phyloP scores from a whole-genome alignment of 2,888 invertebrate species.

The Andrena dorsata region DNA sequence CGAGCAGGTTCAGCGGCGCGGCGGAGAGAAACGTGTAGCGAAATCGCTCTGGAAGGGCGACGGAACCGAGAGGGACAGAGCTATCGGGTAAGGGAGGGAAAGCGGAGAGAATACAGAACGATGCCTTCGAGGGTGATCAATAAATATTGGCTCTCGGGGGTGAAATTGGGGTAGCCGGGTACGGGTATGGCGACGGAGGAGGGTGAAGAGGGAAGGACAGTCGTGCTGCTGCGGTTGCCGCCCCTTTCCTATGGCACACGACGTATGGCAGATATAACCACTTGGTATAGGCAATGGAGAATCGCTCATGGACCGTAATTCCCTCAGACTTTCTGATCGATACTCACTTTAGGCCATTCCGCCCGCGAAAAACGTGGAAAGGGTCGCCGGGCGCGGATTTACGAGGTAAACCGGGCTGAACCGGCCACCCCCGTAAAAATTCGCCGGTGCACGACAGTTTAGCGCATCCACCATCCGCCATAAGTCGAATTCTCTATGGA shows the following conservation, averaged over 20 bases:
- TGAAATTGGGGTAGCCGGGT: constrained; percentile 78
- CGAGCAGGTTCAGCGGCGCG: constrained; percentile 29
- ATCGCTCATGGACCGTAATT: constrained; percentile 80
- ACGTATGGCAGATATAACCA: constrained; percentile 83
- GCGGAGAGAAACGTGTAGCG: constrained; percentile 56
- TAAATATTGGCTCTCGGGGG: constrained; percentile 84
- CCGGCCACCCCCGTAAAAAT: constrained; percentile 52
- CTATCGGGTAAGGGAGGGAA: constrained; percentile 24
- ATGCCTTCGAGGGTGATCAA: constrained; percentile 84
- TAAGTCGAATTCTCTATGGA: constrained; percentile 54
- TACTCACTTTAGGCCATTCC: constrained; percentile 76
- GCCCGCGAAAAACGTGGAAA: constrained; percentile 56
- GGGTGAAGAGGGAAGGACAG: constrained; percentile 78
- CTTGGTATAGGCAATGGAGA: constrained; percentile 80
- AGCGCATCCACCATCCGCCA: constrained; percentile 43
- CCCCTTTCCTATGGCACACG: constrained; percentile 82
- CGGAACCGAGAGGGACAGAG: background rate
- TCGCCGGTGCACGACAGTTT: constrained; percentile 52
- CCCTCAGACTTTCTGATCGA: constrained; percentile 81
- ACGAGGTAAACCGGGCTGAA: constrained; percentile 50
- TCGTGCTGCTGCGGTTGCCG: constrained; percentile 84
- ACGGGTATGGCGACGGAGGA: constrained; percentile 62
- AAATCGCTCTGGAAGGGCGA: constrained; percentile 30
- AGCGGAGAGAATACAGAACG: constrained; percentile 74
- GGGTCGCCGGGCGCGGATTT: constrained; percentile 55